Percentiles rank a stretch among this genome's conserved stretches.
These are phyloP conservation scores for Lapara coniferarum DNA, from an alignment of 2,888 invertebrate species.

Conservation along the genomic window DNA sequence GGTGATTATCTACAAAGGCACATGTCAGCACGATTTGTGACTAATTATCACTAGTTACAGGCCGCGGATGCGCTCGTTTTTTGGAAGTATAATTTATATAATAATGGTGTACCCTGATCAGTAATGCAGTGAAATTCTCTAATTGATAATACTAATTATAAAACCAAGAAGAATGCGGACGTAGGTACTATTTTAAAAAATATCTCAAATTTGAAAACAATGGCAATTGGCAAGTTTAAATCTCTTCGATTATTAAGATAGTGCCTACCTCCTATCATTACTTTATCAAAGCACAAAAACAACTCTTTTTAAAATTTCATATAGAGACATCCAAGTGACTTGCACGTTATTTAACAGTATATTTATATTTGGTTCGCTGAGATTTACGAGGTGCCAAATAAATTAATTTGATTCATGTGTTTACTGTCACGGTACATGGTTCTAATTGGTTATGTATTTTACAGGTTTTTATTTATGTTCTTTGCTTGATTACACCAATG, in stretches of 20 bases:
- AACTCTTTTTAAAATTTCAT: neutral
- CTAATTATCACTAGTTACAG: neutral
- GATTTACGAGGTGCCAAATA: conserved; percentile 8
- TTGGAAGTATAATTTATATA: neutral
- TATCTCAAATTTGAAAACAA: no score
- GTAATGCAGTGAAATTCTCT: no score
- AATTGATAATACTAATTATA: no score
- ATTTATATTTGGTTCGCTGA: conserved; percentile 2
- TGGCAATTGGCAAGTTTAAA: no score
- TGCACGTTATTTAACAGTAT: neutral
- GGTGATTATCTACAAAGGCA: conserved; percentile 11
- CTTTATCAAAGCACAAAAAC: neutral
- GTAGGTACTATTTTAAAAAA: no score
- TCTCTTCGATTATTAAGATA: no score
- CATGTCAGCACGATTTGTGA: conserved; percentile 2
- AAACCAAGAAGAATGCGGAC: no score
- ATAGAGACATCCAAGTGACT: neutral
- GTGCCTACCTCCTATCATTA: no score
- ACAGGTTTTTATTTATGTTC: neutral
- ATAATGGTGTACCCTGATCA: no score
- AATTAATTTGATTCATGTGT: neutral
- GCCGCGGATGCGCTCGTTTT: neutral
- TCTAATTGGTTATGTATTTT: neutral
- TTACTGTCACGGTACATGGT: neutral
- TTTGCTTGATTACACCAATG: neutral